Percentiles rank a stretch among this genome's conserved stretches.
Conservation (phyloP, 2,888 invertebrate species). For the Drosophila crucigera region DNA sequence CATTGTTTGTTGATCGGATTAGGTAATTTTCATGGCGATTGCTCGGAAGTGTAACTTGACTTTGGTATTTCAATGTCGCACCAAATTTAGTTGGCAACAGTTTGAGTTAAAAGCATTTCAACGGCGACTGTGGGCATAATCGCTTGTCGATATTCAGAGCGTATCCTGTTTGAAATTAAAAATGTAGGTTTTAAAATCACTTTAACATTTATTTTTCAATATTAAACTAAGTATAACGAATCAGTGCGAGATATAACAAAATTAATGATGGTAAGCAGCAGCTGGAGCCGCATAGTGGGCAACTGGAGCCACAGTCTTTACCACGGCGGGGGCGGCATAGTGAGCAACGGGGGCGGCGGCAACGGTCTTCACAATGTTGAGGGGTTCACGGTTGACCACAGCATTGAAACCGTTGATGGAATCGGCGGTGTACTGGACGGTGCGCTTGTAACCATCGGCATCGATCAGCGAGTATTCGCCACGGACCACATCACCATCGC, state of each 20-base stretch:
- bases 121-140: slow-evolving; percentile 47
- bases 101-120: slow-evolving; percentile 27
- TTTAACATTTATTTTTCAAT: slow-evolving; percentile 41
- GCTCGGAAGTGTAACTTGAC: slow-evolving; percentile 50
- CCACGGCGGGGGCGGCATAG: slow-evolving; percentile 47
- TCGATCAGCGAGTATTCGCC: slow-evolving; percentile 84
- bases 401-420: slow-evolving; percentile 83
- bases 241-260: slow-evolving; percentile 13
- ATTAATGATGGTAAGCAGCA: slow-evolving; percentile 54
- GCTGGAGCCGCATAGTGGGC: slow-evolving; percentile 44
- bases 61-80: slow-evolving; percentile 76
- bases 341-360: slow-evolving; percentile 46
- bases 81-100: slow-evolving; percentile 58
- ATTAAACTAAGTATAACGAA: slow-evolving; percentile 40
- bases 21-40: slow-evolving; percentile 47
- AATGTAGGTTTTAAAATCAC: slow-evolving; percentile 10
- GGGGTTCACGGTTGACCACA: slow-evolving; percentile 81
- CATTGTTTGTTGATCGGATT: slow-evolving; percentile 63
- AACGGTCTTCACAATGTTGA: slow-evolving; percentile 45
- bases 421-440: slow-evolving; percentile 83
- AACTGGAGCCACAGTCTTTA: slow-evolving; percentile 39
- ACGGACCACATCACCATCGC: slow-evolving; percentile 84
- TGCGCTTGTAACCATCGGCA: slow-evolving; percentile 83
- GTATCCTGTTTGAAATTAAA: slow-evolving; percentile 16
- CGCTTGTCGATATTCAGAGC: slow-evolving; percentile 44